These are phyloP conservation scores for Stenopsyche tienmushanensis DNA, from an alignment of 1,140 invertebrate species.

Conservation along the genomic window DNA sequence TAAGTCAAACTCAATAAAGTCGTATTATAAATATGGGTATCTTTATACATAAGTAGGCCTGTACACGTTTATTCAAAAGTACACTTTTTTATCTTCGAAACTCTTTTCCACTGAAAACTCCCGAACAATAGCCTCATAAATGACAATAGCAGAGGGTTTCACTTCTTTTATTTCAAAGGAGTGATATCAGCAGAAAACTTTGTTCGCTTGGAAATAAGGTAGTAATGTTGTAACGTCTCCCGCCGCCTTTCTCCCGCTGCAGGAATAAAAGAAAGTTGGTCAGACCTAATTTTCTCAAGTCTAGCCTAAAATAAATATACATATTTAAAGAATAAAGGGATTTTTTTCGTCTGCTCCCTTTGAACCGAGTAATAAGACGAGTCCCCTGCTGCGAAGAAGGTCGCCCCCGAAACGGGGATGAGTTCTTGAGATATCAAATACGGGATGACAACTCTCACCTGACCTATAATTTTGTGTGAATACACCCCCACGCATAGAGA, in stretches of 20 bases:
- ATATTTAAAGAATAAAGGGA: constrained; percentile 14
- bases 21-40: too few species aligned
- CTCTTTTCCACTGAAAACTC: constrained; percentile 1
- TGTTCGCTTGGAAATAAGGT: background rate
- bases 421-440: background rate
- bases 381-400: too few species aligned
- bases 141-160: constrained; percentile 6
- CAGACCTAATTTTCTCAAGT: constrained; percentile 11
- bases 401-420: too few species aligned
- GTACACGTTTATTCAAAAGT: too few species aligned
- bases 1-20: too few species aligned
- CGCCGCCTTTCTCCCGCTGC: background rate
- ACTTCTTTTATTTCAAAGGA: constrained; percentile 16
- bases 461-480: too few species aligned
- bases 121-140: constrained; percentile 10
- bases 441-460: too few species aligned
- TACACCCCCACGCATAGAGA: too few species aligned
- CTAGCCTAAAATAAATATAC: constrained; percentile 8
- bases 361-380: background rate
- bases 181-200: constrained; percentile 12
- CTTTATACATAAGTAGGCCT: too few species aligned
- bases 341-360: background rate
- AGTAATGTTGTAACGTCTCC: background rate
- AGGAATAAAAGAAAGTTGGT: constrained; percentile 11
- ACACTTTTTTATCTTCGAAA: background rate